These are phyloP conservation scores for Halictus ligatus DNA, from an alignment of 2,888 invertebrate species.

Conservation along the genomic window DNA sequence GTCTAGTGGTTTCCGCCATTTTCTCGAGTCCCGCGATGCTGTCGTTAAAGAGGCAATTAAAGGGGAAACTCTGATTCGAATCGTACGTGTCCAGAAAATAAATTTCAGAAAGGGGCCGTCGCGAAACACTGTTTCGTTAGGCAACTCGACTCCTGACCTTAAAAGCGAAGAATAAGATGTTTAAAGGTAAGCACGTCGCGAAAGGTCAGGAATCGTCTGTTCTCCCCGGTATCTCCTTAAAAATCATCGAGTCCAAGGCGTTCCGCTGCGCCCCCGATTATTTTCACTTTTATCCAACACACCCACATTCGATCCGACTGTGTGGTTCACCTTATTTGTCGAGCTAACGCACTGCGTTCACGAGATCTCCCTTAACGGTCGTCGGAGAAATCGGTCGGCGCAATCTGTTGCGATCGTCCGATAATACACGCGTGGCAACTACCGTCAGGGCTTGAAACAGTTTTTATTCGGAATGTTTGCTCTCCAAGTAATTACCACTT, in stretches of 20 bases:
- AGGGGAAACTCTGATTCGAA: background rate
- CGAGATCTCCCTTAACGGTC: slow-evolving; percentile 4
- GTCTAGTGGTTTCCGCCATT: background rate
- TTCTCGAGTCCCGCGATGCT: background rate
- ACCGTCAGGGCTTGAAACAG: background rate
- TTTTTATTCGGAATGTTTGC: too few species aligned
- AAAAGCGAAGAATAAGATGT: background rate
- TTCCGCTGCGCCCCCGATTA: background rate
- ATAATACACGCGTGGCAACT: slow-evolving; percentile 31
- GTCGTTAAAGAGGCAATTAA: background rate
- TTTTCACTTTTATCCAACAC: slow-evolving; percentile 14
- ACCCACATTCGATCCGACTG: background rate
- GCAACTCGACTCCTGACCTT: background rate
- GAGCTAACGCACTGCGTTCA: background rate
- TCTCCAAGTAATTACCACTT: background rate
- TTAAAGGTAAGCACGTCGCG: background rate
- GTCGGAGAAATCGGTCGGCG: slow-evolving; percentile 19
- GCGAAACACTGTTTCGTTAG: background rate
- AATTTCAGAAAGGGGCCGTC: background rate
- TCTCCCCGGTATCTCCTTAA: background rate
- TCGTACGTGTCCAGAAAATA: background rate
- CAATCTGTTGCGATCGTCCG: slow-evolving; percentile 36
- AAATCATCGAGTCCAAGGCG: background rate
- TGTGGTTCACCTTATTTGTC: slow-evolving; percentile 25
- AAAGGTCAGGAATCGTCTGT: background rate